Evolutionary conservation across 2,888 invertebrate genomes (phyloP).

Genomic region (Oligia latruncula): DNA sequence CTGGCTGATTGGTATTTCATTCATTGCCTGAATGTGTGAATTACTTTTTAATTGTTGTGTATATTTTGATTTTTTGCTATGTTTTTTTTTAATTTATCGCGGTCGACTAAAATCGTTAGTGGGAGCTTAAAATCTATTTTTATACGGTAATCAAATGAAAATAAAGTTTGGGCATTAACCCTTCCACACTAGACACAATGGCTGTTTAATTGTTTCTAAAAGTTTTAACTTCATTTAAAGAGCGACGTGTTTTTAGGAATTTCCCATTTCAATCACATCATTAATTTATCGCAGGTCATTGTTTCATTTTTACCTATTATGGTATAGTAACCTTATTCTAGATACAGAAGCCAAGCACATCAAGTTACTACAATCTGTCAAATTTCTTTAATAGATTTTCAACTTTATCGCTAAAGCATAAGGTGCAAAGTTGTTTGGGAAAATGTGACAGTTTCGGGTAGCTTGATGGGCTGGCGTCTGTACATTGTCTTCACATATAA

Average conservation of each 20-base stretch:
- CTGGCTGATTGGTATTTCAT: slow-evolving; percentile 5
- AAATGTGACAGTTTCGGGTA: no score
- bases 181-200: no score
- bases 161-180: background rate
- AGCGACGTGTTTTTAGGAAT: background rate
- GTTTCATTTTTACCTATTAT: background rate
- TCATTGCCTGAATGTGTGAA: background rate
- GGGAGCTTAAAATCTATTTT: background rate
- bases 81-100: background rate
- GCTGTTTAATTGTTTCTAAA: background rate
- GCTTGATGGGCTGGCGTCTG: no score
- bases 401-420: no score
- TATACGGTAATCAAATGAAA: background rate
- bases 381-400: no score
- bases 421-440: no score
- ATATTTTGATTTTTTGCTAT: background rate
- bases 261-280: background rate
- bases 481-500: no score
- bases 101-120: background rate
- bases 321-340: background rate
- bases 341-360: no score
- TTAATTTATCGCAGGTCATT: background rate
- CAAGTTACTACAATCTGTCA: no score
- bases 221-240: background rate
- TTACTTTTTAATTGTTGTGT: background rate